Evolutionary conservation across 2,113 vertebrate genomes (phyloP).

Genomic region (Gavia stellata): DNA sequence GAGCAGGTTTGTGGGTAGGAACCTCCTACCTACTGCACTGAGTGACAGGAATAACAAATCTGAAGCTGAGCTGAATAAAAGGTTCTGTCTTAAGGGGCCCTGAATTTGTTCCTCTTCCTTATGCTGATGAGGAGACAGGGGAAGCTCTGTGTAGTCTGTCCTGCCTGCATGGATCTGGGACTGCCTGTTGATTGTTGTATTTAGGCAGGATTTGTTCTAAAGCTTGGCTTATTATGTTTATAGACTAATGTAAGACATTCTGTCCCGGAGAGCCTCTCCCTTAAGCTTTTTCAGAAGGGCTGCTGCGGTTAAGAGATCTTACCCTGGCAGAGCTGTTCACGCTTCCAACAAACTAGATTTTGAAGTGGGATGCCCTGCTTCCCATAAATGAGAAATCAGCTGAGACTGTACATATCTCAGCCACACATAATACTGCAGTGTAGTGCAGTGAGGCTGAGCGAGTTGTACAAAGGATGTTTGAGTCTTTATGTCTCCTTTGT

Average conservation of each 20-base stretch:
- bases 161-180: neutral
- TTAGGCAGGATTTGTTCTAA: neutral
- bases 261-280: neutral
- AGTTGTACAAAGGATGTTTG: neutral
- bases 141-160: neutral
- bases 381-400: neutral
- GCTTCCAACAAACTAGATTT: neutral
- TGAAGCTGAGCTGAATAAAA: neutral
- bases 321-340: neutral
- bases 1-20: neutral
- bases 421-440: neutral
- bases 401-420: neutral
- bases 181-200: neutral
- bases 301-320: neutral
- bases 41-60: neutral
- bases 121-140: fast-evolving
- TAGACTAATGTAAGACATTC: neutral
- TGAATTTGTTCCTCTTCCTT: neutral
- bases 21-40: neutral
- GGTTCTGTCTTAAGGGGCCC: neutral
- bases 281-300: neutral
- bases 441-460: neutral
- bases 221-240: neutral
- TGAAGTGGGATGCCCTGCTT: neutral
- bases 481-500: neutral